Conservation (phyloP, 1,140 invertebrate species). For the Grapholita molesta region DNA sequence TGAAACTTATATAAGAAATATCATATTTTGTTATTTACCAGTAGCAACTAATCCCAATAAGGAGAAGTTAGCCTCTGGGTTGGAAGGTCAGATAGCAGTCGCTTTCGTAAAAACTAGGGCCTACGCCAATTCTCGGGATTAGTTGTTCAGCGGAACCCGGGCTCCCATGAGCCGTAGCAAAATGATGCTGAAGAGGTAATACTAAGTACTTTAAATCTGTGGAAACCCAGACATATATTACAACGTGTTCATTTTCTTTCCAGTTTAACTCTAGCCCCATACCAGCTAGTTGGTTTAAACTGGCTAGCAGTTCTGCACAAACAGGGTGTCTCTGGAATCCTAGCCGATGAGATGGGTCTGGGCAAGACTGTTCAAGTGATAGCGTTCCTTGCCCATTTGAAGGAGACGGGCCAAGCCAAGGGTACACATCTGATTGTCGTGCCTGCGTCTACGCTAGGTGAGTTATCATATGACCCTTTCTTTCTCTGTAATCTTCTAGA, state of each 20-base stretch:
- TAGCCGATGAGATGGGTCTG: slow-evolving; percentile 94
- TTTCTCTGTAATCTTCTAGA: no score
- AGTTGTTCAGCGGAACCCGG: no score
- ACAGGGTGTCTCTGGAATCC: slow-evolving; percentile 94
- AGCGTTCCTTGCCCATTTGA: slow-evolving; percentile 92
- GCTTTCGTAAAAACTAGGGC: no score
- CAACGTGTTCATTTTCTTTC: slow-evolving; percentile 22
- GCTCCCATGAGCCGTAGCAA: no score
- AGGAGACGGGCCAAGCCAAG: slow-evolving; percentile 84
- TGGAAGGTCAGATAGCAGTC: no score
- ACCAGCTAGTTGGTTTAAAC: slow-evolving; percentile 96
- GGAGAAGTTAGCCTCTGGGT: no score
- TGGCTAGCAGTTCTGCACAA: slow-evolving; percentile 95
- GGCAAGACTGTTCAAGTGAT: slow-evolving; percentile 96
- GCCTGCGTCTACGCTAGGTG: slow-evolving; percentile 93
- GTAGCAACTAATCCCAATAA: no score
- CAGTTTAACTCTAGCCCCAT: slow-evolving; percentile 87
- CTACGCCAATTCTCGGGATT: no score
- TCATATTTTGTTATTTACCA: no score
- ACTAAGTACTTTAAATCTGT: no score
- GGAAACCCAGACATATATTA: neutral
- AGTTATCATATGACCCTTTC: slow-evolving; percentile 25
- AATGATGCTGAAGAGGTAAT: no score
- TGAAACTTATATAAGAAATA: no score
- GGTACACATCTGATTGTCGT: slow-evolving; percentile 94